These are phyloP conservation scores for Erythrocercus mccallii DNA, from an alignment of 2,113 vertebrate species.

Conservation along the genomic window DNA sequence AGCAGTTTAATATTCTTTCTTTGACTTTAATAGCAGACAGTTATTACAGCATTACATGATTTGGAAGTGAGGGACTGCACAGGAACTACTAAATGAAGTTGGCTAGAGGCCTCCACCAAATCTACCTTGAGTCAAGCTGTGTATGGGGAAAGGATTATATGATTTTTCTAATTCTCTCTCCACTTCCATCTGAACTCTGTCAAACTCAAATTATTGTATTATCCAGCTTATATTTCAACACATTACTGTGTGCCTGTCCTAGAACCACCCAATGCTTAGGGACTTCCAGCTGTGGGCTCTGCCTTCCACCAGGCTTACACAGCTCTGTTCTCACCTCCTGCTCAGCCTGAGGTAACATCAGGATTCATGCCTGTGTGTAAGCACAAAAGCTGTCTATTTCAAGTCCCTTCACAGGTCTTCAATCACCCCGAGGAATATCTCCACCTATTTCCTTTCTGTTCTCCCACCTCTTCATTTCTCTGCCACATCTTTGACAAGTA, in stretches of 20 bases:
- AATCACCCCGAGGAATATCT: background rate
- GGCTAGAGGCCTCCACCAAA: background rate
- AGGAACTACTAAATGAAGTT: background rate
- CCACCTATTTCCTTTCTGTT: background rate
- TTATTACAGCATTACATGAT: background rate
- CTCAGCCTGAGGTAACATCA: background rate
- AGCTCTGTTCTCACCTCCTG: background rate
- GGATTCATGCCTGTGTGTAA: background rate
- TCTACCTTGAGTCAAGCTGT: background rate
- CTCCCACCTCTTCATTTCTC: background rate
- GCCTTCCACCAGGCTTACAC: background rate
- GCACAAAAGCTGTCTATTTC: background rate
- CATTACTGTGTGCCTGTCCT: background rate
- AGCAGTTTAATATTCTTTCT: constrained; percentile 28
- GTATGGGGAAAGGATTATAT: background rate
- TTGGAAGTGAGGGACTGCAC: background rate
- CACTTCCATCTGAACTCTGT: background rate
- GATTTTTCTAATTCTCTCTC: background rate
- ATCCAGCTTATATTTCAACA: background rate
- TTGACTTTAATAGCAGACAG: background rate
- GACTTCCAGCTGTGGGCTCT: background rate
- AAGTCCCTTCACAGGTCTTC: background rate
- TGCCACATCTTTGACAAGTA: background rate
- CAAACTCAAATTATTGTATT: background rate
- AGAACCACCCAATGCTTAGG: background rate